These are phyloP conservation scores for Acleris emargana DNA, from an alignment of 2,888 invertebrate species.

Conservation along the genomic window DNA sequence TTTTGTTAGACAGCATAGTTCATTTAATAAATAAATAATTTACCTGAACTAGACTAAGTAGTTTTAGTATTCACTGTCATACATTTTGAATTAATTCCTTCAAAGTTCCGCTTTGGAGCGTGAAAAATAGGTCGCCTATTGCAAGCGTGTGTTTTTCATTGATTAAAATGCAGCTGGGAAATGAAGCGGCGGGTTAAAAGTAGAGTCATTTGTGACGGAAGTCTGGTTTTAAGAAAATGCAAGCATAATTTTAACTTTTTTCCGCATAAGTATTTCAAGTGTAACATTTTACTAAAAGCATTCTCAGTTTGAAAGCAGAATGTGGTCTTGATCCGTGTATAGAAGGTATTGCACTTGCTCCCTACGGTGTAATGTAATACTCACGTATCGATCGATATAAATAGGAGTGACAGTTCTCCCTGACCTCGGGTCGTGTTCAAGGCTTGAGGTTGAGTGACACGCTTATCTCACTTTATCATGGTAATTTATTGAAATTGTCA, in stretches of 20 bases:
- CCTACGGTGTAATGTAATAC: constrained; percentile 16
- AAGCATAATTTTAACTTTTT: not conserved
- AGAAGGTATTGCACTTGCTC: not conserved
- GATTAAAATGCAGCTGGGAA: constrained; percentile 34
- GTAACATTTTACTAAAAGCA: too few relatives aligned
- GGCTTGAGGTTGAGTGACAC: not conserved
- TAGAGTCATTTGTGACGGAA: constrained; percentile 8
- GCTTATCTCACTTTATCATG: constrained; percentile 19
- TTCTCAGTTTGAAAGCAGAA: too few relatives aligned
- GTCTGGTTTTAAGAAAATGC: not conserved
- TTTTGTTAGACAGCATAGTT: constrained; percentile 30
- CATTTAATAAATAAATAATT: constrained; percentile 35
- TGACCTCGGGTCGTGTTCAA: constrained; percentile 35
- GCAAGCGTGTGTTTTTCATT: constrained; percentile 32
- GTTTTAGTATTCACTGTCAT: constrained; percentile 19
- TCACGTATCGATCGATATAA: constrained; percentile 22
- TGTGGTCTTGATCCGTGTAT: not conserved
- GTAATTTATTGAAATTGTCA: constrained; percentile 20
- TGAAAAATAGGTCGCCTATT: constrained; percentile 31
- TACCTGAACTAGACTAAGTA: constrained; percentile 32
- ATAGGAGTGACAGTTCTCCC: constrained; percentile 21
- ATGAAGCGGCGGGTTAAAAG: constrained; percentile 27
- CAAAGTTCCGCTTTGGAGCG: not conserved
- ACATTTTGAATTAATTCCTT: constrained; percentile 15
- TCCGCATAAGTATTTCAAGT: not conserved